phyloP scores from a whole-genome alignment of 2,113 vertebrate species.

The Mirza zaza region DNA sequence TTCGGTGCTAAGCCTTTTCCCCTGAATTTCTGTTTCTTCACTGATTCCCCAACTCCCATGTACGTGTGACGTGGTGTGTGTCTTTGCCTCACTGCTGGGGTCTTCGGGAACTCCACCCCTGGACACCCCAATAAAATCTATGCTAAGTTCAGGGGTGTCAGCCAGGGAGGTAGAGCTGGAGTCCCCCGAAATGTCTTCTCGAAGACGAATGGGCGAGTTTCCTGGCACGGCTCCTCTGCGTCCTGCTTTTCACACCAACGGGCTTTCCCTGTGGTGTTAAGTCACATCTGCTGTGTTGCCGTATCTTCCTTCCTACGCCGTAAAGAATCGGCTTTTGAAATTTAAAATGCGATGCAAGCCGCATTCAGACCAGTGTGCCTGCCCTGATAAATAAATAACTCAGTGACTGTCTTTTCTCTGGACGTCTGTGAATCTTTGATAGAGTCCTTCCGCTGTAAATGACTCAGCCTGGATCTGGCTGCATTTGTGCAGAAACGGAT shows the following conservation, averaged over 20 bases:
- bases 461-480: too few species aligned
- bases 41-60: too few species aligned
- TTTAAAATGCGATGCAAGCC: not conserved
- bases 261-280: conserved; percentile 38
- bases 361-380: too few species aligned
- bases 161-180: not conserved
- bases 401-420: not conserved
- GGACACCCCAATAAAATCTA: not conserved
- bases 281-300: not conserved
- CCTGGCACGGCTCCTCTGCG: not conserved
- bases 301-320: not conserved
- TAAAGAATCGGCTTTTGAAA: not conserved
- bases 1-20: too few species aligned
- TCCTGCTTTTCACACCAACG: not conserved
- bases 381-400: not conserved
- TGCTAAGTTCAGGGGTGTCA: not conserved
- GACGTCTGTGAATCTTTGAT: not conserved
- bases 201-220: conserved; percentile 10
- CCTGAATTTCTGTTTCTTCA: not conserved
- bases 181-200: not conserved
- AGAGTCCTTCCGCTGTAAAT: not conserved
- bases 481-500: not conserved
- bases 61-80: not conserved
- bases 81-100: not conserved
- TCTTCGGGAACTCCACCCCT: not conserved